Evolutionary conservation across 2,113 vertebrate genomes (phyloP).

Genomic region (Crotophaga sulcirostris): DNA sequence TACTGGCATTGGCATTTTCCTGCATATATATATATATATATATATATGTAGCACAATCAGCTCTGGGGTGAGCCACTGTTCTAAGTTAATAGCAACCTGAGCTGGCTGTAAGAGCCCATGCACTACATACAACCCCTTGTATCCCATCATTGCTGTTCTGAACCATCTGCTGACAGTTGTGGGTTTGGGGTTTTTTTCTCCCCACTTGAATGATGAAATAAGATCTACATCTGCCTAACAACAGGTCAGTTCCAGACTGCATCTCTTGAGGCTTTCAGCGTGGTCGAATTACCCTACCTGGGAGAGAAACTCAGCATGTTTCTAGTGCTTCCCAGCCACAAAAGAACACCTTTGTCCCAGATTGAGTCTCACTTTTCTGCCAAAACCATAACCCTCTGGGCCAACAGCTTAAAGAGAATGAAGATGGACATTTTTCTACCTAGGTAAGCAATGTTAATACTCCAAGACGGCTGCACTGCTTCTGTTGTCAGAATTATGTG

Average conservation of each 20-base stretch:
- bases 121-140: background rate
- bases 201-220: background rate
- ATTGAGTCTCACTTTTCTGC: conserved; percentile 82
- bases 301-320: conserved; percentile 82
- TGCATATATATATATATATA: background rate
- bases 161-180: background rate
- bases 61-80: background rate
- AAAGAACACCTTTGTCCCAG: conserved; percentile 72
- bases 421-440: conserved; percentile 90
- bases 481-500: background rate
- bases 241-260: conserved; percentile 86
- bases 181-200: fast-evolving
- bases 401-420: conserved; percentile 76
- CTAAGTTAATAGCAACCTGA: background rate
- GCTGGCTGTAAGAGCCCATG: background rate
- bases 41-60: background rate
- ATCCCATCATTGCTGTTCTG: background rate
- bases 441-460: conserved; percentile 71
- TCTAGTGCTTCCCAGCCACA: conserved; percentile 83
- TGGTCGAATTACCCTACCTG: conserved; percentile 85
- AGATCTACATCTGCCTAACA: background rate
- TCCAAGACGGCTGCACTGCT: background rate
- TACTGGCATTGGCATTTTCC: background rate
- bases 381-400: conserved; percentile 79
- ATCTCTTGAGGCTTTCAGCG: conserved; percentile 74